Conservation (phyloP, 2,888 invertebrate species). For the Lymantria dispar region DNA sequence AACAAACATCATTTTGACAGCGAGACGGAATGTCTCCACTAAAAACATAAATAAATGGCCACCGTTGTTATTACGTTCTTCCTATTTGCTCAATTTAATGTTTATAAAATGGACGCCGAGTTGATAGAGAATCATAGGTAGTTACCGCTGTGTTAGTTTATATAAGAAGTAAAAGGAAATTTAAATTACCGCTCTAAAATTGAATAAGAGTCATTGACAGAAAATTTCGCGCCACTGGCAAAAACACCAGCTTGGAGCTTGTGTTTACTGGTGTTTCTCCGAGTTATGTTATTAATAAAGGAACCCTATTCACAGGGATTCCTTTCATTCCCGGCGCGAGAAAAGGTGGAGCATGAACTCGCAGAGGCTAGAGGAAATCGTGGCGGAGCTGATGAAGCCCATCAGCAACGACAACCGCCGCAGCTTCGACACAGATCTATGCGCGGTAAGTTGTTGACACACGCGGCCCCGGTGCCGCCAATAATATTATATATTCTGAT, state of each 20-base stretch:
- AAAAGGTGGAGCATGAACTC: conserved; percentile 75
- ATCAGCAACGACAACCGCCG: conserved; percentile 64
- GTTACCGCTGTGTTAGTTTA: conserved; percentile 11
- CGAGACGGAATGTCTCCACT: conserved; percentile 63
- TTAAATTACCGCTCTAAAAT: conserved; percentile 39
- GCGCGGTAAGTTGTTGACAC: conserved; percentile 56
- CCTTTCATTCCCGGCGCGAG: conserved; percentile 52
- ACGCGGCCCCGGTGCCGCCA: conserved; percentile 15
- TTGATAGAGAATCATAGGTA: conserved; percentile 58
- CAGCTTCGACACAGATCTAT: conserved; percentile 71
- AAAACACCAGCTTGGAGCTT: conserved; percentile 35
- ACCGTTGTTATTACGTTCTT: conserved; percentile 77
- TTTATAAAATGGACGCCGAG: conserved; percentile 77
- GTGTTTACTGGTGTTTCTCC: conserved; percentile 46
- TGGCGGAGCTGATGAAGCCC: conserved; percentile 73
- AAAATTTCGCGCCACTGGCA: conserved; percentile 72
- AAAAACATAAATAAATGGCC: conserved; percentile 81
- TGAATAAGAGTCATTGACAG: conserved; percentile 60
- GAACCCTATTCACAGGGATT: conserved; percentile 64
- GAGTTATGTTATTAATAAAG: conserved; percentile 66
- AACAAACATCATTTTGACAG: conserved; percentile 49
- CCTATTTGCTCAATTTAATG: conserved; percentile 63
- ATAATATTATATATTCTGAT: neutral
- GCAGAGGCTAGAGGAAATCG: conserved; percentile 67
- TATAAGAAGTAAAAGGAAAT: conserved; percentile 10